Evolutionary conservation across 1,140 invertebrate species (phyloP).

Genomic region (Trinorchestia longiramus): DNA sequence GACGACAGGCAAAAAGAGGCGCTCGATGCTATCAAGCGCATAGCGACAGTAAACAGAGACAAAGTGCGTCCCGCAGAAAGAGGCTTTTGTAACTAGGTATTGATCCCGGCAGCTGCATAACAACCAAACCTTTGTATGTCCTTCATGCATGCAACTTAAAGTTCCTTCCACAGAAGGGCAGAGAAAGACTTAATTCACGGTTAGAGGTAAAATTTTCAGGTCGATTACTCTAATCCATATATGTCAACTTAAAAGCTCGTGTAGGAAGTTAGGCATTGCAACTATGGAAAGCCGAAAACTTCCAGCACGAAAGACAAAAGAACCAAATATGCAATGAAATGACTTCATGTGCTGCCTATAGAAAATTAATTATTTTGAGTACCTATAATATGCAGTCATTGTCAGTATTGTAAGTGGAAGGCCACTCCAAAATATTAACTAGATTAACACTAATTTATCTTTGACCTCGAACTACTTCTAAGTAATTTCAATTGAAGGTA

Average conservation of each 20-base stretch:
- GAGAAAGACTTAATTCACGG: not conserved
- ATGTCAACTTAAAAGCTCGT: not conserved
- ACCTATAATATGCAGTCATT: too few species aligned
- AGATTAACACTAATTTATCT: not conserved
- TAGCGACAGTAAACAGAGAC: conserved; percentile 52
- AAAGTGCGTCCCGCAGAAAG: conserved; percentile 38
- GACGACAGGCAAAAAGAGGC: conserved; percentile 46
- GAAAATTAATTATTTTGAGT: too few species aligned
- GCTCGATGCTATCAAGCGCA: conserved; percentile 52
- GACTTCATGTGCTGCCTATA: too few species aligned
- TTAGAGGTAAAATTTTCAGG: not conserved
- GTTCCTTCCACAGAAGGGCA: not conserved
- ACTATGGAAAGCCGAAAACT: not conserved
- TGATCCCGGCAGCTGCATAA: conserved; percentile 14
- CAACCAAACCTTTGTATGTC: not conserved
- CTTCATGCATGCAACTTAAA: not conserved
- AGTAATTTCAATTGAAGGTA: not conserved
- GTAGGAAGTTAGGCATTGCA: not conserved
- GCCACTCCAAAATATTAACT: not conserved
- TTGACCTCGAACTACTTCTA: not conserved
- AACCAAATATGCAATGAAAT: not conserved
- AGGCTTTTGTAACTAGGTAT: not conserved
- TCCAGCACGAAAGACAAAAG: not conserved
- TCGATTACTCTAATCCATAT: not conserved
- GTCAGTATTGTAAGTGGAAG: not conserved